Evolutionary conservation across 2,888 invertebrate species (phyloP).

Genomic region (Melanostoma scalare): DNA sequence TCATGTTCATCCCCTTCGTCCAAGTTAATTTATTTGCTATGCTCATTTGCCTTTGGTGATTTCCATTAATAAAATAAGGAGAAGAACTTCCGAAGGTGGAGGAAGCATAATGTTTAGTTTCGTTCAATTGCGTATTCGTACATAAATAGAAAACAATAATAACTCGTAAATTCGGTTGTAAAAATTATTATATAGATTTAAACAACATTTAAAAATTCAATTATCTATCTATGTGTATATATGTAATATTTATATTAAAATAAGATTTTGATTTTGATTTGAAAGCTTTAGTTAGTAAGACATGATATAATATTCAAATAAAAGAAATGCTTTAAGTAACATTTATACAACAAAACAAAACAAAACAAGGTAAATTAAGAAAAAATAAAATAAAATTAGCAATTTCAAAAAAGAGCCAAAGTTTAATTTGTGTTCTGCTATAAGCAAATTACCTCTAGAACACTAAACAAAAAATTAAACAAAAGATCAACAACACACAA

Average conservation of each 20-base stretch:
- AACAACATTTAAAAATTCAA: conserved; percentile 50
- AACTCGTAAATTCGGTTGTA: conserved; percentile 69
- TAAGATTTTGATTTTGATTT: conserved; percentile 31
- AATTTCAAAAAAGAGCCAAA: conserved; percentile 36
- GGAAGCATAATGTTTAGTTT: too few relatives aligned
- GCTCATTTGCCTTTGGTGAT: too few relatives aligned
- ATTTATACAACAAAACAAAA: conserved; percentile 45
- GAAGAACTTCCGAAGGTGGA: too few relatives aligned
- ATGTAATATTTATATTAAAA: conserved; percentile 42
- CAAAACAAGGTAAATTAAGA: conserved; percentile 24
- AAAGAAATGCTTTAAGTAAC: conserved; percentile 64
- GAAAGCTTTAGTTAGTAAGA: conserved; percentile 20
- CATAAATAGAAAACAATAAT: conserved; percentile 55
- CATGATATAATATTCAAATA: conserved; percentile 15
- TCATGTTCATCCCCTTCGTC: too few relatives aligned
- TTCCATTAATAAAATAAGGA: too few relatives aligned
- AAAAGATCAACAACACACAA: not conserved
- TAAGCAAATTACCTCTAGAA: not conserved
- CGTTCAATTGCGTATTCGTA: not conserved
- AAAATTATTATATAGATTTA: conserved; percentile 57
- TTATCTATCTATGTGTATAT: conserved; percentile 59
- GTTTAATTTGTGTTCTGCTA: conserved; percentile 49
- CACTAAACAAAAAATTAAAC: not conserved
- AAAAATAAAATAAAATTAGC: conserved; percentile 5
- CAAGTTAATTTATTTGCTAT: too few relatives aligned